These are phyloP conservation scores for Lobophora halterata DNA, from an alignment of 2,888 invertebrate genomes.

Conservation along the genomic window DNA sequence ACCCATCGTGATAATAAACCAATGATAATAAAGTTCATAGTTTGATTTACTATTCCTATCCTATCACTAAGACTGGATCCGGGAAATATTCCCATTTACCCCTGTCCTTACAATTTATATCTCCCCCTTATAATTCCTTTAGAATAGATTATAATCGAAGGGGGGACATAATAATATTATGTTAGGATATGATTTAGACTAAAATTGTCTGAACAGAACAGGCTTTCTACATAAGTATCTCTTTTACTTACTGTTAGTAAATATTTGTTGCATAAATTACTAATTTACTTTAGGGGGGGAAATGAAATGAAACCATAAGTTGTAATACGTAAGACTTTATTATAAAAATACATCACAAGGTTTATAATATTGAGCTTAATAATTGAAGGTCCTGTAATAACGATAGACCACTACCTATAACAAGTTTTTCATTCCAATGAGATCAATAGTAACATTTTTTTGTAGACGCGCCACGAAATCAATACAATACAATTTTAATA, in stretches of 20 bases:
- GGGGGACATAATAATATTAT: too few species aligned
- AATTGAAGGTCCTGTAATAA: constrained; percentile 73
- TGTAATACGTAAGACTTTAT: constrained; percentile 54
- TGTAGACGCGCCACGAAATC: constrained; percentile 19
- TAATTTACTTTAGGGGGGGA: too few species aligned
- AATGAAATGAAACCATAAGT: constrained; percentile 17
- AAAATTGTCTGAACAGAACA: too few species aligned
- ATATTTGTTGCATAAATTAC: too few species aligned
- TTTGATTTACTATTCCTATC: constrained; percentile 2
- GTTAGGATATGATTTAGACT: too few species aligned
- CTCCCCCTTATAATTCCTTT: background rate
- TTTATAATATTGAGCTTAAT: constrained; percentile 75
- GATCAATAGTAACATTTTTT: constrained; percentile 52
- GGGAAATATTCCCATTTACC: too few species aligned
- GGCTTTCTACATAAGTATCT: too few species aligned
- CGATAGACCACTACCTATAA: constrained; percentile 72
- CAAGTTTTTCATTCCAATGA: constrained; percentile 52
- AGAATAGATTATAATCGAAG: too few species aligned
- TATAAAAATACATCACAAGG: constrained; percentile 79
- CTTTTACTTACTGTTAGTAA: too few species aligned
- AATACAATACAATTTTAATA: constrained; percentile 2
- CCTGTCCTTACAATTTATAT: too few species aligned
- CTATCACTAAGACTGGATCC: background rate
- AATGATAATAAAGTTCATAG: constrained; percentile 46
- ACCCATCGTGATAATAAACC: constrained; percentile 68